Evolutionary conservation across 2,113 vertebrate species (phyloP).

Genomic region (Prolemur simus): DNA sequence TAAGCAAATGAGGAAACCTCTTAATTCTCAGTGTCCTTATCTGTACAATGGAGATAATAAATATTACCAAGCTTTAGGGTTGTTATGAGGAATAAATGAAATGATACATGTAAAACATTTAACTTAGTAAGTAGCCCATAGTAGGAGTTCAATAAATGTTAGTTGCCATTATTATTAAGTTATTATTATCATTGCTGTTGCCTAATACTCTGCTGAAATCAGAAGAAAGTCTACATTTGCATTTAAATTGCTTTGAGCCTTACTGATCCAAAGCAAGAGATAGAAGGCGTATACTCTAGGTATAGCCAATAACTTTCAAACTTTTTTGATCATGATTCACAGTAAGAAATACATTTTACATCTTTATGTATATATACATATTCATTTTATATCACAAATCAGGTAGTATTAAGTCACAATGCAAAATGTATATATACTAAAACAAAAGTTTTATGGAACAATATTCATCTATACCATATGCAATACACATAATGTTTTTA

Average conservation of each 20-base stretch:
- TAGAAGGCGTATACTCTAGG: not conserved
- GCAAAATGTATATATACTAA: slow-evolving; percentile 6
- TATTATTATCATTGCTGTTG: not conserved
- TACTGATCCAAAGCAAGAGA: not conserved
- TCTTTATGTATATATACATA: not conserved
- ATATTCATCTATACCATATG: not conserved
- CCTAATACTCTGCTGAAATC: not conserved
- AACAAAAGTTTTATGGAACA: not conserved
- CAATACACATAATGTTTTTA: not conserved
- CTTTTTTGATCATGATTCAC: not conserved
- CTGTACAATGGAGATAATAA: slow-evolving; percentile 11
- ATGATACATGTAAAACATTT: slow-evolving; percentile 17
- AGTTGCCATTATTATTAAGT: not conserved
- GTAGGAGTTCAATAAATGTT: slow-evolving; percentile 21
- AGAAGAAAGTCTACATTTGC: not conserved
- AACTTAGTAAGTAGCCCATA: slow-evolving; percentile 10
- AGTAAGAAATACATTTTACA: slow-evolving; percentile 29
- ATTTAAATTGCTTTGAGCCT: not conserved
- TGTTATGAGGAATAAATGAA: slow-evolving; percentile 37
- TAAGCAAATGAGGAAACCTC: slow-evolving; percentile 18
- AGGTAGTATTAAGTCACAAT: not conserved
- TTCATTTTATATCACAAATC: not conserved
- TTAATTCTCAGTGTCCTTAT: not conserved
- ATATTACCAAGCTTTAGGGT: slow-evolving; percentile 14
- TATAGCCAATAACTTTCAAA: not conserved